Conservation (phyloP, 2,113 vertebrate genomes). For the Cynoglossus semilaevis region DNA sequence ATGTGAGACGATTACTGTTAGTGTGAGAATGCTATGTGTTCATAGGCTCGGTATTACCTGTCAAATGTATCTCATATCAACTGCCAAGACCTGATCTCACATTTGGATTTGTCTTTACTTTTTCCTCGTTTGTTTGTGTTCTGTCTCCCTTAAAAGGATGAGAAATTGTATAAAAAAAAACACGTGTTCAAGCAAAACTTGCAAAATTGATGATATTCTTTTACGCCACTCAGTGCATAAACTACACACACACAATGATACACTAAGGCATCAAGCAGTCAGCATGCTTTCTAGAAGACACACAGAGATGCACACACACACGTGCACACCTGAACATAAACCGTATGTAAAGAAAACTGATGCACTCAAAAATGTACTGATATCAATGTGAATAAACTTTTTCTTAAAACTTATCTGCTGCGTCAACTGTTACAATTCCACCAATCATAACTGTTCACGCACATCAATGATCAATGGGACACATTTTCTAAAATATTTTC, state of each 20-base stretch:
- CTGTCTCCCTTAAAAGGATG: constrained; percentile 57
- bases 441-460: background rate
- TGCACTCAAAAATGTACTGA: constrained; percentile 70
- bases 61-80: constrained; percentile 48
- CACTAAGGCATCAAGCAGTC: constrained; percentile 14
- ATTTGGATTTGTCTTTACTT: constrained; percentile 32
- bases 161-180: constrained; percentile 72
- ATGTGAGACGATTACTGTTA: constrained; percentile 57
- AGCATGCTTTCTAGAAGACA: constrained; percentile 35
- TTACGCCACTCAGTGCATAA: constrained; percentile 28
- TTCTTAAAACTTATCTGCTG: constrained; percentile 67
- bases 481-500: background rate
- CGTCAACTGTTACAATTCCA: constrained; percentile 13
- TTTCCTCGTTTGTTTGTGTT: constrained; percentile 45
- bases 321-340: constrained; percentile 50
- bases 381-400: constrained; percentile 81
- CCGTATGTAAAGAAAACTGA: constrained; percentile 61
- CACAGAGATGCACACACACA: constrained; percentile 31
- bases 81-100: constrained; percentile 54
- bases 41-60: constrained; percentile 53
- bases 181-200: constrained; percentile 49
- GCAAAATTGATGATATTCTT: constrained; percentile 44
- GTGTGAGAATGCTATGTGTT: constrained; percentile 71
- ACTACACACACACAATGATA: constrained; percentile 3
- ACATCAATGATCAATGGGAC: background rate